Percentiles rank a stretch among this genome's conserved stretches.
phyloP scores from a whole-genome alignment of 1,140 invertebrate species.

The Calliopsis andreniformis region DNA sequence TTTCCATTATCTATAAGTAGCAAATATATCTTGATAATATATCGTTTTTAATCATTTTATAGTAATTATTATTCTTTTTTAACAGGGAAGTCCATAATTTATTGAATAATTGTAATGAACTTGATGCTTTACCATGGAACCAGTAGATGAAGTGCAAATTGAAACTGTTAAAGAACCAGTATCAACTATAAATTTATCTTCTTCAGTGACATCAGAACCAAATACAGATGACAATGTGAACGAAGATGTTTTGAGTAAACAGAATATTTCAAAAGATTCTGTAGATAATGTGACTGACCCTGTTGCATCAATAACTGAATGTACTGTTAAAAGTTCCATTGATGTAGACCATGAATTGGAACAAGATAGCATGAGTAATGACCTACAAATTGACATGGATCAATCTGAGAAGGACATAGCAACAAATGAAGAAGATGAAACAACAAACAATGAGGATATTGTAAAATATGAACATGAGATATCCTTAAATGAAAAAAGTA shows the following conservation, averaged over 20 bases:
- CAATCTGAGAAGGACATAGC: neutral
- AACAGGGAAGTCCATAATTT: constrained; percentile 51
- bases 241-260: neutral
- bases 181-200: neutral
- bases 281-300: neutral
- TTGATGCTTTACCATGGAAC: constrained; percentile 58
- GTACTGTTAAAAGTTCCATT: neutral
- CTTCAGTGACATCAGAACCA: neutral
- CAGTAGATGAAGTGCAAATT: constrained; percentile 24
- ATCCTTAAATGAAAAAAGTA: constrained; percentile 16
- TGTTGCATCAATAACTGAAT: neutral
- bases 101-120: constrained; percentile 38
- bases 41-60: neutral
- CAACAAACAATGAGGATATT: neutral
- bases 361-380: neutral
- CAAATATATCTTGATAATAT: neutral
- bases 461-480: neutral
- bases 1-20: neutral
- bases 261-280: neutral
- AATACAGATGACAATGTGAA: neutral
- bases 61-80: constrained; percentile 18
- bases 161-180: constrained; percentile 1
- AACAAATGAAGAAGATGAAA: constrained; percentile 2
- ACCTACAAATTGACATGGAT: neutral
- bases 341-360: neutral